These are phyloP conservation scores for Tapera naevia DNA, from an alignment of 2,797 vertebrate species.

Conservation along the genomic window DNA sequence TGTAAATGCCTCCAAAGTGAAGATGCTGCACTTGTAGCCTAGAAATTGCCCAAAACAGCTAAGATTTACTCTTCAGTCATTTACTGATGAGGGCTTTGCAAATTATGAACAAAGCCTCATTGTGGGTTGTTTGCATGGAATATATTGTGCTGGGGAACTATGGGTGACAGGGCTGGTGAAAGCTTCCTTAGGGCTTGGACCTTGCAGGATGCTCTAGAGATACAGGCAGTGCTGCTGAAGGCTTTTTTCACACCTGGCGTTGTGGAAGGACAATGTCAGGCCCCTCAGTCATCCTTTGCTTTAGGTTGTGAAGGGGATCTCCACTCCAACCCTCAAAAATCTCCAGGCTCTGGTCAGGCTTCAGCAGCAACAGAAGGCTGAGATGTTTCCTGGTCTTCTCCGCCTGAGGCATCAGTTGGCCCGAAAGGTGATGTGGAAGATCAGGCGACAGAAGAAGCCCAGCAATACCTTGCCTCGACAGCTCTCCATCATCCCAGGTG, in stretches of 20 bases:
- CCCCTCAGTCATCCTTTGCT: not conserved
- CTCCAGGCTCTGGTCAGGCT: slow-evolving; percentile 51
- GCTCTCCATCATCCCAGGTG: not conserved
- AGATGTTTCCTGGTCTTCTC: slow-evolving; percentile 53
- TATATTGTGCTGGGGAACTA: accelerated
- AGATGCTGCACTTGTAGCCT: not conserved
- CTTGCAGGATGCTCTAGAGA: not conserved
- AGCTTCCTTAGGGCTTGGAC: not conserved
- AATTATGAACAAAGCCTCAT: not conserved
- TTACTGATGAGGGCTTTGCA: not conserved
- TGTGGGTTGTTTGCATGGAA: not conserved
- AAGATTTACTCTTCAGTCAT: not conserved
- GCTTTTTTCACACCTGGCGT: not conserved
- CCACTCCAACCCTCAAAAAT: slow-evolving; percentile 44
- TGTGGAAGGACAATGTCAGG: no score
- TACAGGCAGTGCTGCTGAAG: accelerated
- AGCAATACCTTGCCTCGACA: not conserved
- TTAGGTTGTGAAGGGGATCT: slow-evolving; percentile 72
- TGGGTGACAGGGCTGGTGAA: not conserved
- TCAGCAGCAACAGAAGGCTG: slow-evolving; percentile 65
- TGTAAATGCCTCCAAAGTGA: not conserved
- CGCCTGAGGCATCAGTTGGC: slow-evolving; percentile 48
- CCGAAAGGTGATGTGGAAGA: slow-evolving; percentile 33
- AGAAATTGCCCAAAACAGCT: not conserved
- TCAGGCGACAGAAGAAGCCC: slow-evolving; percentile 6